Percentiles rank a stretch among this genome's conserved stretches.
Evolutionary conservation across 2,888 invertebrate species (phyloP).

Genomic region (Blera fallax): DNA sequence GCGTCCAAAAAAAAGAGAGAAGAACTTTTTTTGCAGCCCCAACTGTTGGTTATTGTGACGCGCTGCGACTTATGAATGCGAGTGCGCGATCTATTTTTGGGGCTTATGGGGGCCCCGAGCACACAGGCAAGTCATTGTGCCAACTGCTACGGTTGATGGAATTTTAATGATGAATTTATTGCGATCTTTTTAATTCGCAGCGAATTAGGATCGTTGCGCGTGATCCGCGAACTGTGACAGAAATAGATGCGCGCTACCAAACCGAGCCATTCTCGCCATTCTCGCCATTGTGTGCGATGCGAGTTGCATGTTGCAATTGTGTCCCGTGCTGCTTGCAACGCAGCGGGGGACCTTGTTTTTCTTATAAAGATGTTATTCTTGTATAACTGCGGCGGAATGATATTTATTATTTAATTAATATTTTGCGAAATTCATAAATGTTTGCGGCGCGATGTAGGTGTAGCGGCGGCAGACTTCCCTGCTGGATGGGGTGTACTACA

Average conservation of each 20-base stretch:
- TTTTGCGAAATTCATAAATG: slow-evolving; percentile 41
- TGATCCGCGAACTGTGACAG: slow-evolving; percentile 46
- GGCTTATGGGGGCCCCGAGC: slow-evolving; percentile 26
- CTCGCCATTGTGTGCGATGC: not conserved
- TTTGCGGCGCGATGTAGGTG: slow-evolving; percentile 21
- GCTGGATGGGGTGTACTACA: not conserved
- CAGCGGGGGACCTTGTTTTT: slow-evolving; percentile 13
- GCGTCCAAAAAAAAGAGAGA: not conserved
- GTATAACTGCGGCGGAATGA: not conserved
- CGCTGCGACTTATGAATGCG: slow-evolving; percentile 59
- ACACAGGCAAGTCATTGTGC: slow-evolving; percentile 53
- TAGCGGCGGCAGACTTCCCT: not conserved
- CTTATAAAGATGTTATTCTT: slow-evolving; percentile 28
- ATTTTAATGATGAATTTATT: slow-evolving; percentile 73
- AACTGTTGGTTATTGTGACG: slow-evolving; percentile 43
- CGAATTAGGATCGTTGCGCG: slow-evolving; percentile 60
- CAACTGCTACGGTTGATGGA: slow-evolving; percentile 65
- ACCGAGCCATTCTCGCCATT: no score
- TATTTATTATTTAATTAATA: slow-evolving; percentile 70
- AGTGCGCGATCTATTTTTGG: slow-evolving; percentile 53
- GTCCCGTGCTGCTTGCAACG: not conserved
- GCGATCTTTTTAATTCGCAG: slow-evolving; percentile 69
- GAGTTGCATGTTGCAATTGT: slow-evolving; percentile 2
- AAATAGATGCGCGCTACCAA: slow-evolving; percentile 52
- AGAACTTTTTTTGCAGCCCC: not conserved